phyloP scores from a whole-genome alignment of 2,797 vertebrate genomes.

The Enteromius viviparus region DNA sequence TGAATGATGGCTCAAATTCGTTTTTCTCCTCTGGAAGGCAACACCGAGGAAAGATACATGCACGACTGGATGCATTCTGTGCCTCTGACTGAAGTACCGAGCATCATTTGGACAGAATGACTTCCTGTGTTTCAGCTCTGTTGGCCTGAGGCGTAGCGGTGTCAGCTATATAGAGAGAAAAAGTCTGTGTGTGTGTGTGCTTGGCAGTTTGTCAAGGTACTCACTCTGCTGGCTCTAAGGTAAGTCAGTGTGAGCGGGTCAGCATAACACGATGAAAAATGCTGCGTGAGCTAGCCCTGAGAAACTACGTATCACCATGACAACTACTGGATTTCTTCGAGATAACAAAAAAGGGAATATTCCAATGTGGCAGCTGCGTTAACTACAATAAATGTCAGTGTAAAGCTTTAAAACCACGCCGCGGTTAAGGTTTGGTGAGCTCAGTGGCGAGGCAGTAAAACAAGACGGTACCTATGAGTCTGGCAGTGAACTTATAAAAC shows the following conservation, averaged over 20 bases:
- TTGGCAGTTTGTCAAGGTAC: conserved; percentile 48
- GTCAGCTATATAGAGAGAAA: conserved; percentile 44
- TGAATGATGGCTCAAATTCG: background rate
- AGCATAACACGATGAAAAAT: conserved; percentile 45
- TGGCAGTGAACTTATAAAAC: conserved; percentile 54
- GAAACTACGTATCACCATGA: conserved; percentile 15
- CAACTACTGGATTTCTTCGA: conserved; percentile 13
- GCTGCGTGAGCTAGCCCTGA: conserved; percentile 6
- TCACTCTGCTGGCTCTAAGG: conserved; percentile 39
- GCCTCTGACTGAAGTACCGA: conserved; percentile 10
- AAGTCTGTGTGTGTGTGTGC: conserved; percentile 1
- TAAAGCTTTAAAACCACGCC: conserved; percentile 1
- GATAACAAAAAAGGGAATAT: conserved; percentile 4
- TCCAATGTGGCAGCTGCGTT: conserved; percentile 1
- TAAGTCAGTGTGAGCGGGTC: conserved; percentile 36
- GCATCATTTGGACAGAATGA: conserved; percentile 25
- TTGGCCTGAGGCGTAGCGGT: conserved; percentile 37
- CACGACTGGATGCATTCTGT: background rate
- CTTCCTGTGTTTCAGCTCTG: conserved; percentile 25
- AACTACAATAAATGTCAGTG: conserved; percentile 10
- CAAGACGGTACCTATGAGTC: conserved; percentile 41
- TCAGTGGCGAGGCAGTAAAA: conserved; percentile 27
- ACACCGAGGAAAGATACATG: conserved; percentile 6
- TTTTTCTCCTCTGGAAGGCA: background rate
- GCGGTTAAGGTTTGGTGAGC: conserved; percentile 15